Evolutionary conservation across 2,888 invertebrate genomes (phyloP), one percentile per base, ranked within the genome.

Genomic region (Drosophila silvestris): DNA sequence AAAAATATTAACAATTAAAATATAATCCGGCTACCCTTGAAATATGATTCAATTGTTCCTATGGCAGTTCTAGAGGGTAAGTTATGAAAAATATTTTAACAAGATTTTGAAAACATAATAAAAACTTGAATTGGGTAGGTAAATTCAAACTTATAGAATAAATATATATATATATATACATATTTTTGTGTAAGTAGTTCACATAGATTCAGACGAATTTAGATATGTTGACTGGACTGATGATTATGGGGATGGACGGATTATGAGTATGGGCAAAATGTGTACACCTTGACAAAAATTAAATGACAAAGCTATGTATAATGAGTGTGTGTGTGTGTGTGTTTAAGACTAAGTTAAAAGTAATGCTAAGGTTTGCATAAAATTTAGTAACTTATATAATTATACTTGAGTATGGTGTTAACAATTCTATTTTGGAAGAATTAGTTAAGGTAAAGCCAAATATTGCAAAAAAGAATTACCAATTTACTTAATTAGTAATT

Each of bases 261-360:
- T 6, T 22, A 22, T 16, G 47, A 16, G 5, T 47, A 12, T 5
- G 22, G 12, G 2, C 2, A 44, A 22, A 22, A 44, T 22, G 44
- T 22, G 44, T 22, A 44, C 5, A 22, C 12, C 26, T 47, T 0
- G 16, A 22, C 22, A 7, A 16, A 9, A 26, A 7, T 4, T 1
- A 22, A 47, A 26, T 26, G 26, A n/a, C n/a, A n/a, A n/a, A 41
- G n/a, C 41, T 26, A 14, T 26, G 14, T 47, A 4, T 47, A 6
- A 77, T 51, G 26, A 26, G 26, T 28, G n/a, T 28, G 32, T 65
- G 19, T 59, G 26, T 54, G 41, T 56, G 47, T 51, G 28, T 61
- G 53, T 16, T 74, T 61, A 58, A 50, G 33, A 0, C 37, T 26
- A 22, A 54, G 14, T 37, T 50, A 32, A 72, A 51, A 12, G 10